Evolutionary conservation across 1,140 invertebrate species (phyloP).

Genomic region (Drosophila setifemur): DNA sequence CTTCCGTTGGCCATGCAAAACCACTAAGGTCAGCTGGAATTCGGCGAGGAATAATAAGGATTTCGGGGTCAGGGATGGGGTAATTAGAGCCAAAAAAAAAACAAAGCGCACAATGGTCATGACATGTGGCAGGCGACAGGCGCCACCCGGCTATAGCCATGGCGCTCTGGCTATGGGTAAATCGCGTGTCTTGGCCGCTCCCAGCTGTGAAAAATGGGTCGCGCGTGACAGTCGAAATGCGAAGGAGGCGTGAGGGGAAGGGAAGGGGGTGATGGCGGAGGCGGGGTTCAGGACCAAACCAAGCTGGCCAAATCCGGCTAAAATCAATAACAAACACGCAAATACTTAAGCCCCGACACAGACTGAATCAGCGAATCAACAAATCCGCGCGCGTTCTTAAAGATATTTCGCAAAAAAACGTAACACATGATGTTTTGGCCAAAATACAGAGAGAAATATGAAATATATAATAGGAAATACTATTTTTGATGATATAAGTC

Average conservation of each 20-base stretch:
- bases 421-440: not conserved
- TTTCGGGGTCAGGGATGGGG: not conserved
- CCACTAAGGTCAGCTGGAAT: conserved; percentile 5
- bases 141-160: conserved; percentile 23
- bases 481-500: too few species aligned
- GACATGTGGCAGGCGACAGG: conserved; percentile 36
- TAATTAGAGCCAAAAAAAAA: conserved; percentile 35
- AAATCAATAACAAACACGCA: conserved; percentile 70
- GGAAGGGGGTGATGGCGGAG: not conserved
- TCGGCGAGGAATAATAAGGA: not conserved
- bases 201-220: conserved; percentile 65
- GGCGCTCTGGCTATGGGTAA: conserved; percentile 42
- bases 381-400: conserved; percentile 17
- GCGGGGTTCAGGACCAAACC: conserved; percentile 20
- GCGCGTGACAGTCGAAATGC: conserved; percentile 53
- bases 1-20: conserved; percentile 27
- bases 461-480: not conserved
- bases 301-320: conserved; percentile 62
- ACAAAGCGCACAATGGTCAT: conserved; percentile 26
- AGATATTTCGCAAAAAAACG: conserved; percentile 27
- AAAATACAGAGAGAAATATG: not conserved
- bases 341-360: conserved; percentile 62
- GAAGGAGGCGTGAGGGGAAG: too few species aligned
- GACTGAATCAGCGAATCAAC: conserved; percentile 37
- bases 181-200: conserved; percentile 57